Percentiles rank a stretch among this genome's conserved stretches.
These are phyloP conservation scores for Lepisosteus oculatus DNA, from an alignment of 2,113 vertebrate species.

Conservation along the genomic window DNA sequence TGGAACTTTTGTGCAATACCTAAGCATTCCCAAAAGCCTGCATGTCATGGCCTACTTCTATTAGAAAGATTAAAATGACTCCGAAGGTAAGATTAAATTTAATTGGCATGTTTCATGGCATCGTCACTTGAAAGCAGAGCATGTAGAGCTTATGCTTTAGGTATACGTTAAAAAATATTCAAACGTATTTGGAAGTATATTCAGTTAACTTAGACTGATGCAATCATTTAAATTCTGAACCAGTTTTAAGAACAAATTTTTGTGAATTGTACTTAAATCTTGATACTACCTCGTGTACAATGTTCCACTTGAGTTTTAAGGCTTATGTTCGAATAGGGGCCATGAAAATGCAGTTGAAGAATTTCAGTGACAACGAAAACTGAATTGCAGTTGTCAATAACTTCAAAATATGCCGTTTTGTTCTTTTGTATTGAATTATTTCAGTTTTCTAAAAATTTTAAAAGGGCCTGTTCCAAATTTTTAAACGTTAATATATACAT, in stretches of 20 bases:
- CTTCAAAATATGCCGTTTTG: not conserved
- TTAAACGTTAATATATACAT: not conserved
- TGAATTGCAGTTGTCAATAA: not conserved
- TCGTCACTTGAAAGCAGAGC: not conserved
- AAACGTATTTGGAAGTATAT: conserved; percentile 6
- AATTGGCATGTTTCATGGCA: not conserved
- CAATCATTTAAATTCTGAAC: too few species aligned
- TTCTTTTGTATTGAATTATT: not conserved
- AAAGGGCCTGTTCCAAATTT: too few species aligned
- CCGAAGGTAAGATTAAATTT: too few species aligned
- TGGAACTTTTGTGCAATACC: conserved; percentile 49
- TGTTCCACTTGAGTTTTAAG: not conserved
- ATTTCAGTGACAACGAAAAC: too few species aligned
- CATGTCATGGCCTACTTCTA: not conserved
- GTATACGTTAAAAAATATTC: not conserved
- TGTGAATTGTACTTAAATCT: conserved; percentile 14
- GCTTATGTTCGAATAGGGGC: not conserved
- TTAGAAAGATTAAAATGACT: not conserved
- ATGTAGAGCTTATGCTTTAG: not conserved
- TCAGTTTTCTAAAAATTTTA: not conserved
- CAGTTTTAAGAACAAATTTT: not conserved
- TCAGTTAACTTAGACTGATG: not conserved
- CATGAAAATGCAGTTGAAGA: not conserved
- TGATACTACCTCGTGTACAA: conserved; percentile 22
- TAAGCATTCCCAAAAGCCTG: conserved; percentile 17